Evolutionary conservation across 2,888 invertebrate genomes (phyloP).

Genomic region (Lypha dubia): DNA sequence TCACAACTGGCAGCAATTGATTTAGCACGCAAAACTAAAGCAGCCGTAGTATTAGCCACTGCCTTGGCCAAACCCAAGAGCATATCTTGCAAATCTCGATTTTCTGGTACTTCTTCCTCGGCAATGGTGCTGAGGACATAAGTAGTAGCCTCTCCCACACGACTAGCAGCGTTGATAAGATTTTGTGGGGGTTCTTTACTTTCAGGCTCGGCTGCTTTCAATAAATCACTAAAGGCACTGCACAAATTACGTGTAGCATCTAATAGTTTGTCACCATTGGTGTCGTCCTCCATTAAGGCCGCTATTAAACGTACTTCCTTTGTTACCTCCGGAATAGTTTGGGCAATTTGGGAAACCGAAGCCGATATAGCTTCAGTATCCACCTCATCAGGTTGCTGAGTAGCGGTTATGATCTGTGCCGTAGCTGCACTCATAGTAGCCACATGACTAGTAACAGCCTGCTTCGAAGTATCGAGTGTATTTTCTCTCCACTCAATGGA

Average conservation of each 20-base stretch:
- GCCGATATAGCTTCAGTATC: slow-evolving; percentile 98
- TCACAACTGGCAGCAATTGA: slow-evolving; percentile 95
- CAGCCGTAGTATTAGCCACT: slow-evolving; percentile 98
- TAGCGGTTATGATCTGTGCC: slow-evolving; percentile 97
- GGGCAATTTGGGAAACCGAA: slow-evolving; percentile 98
- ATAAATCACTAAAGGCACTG: slow-evolving; percentile 95
- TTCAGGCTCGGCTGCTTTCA: slow-evolving; percentile 97
- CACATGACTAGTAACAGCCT: slow-evolving; percentile 97
- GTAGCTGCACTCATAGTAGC: slow-evolving; percentile 99
- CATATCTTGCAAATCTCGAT: slow-evolving; percentile 94
- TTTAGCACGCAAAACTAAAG: slow-evolving; percentile 97
- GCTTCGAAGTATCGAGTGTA: slow-evolving; percentile 96
- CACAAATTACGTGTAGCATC: slow-evolving; percentile 97
- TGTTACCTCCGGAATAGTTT: slow-evolving; percentile 97
- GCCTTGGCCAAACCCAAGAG: slow-evolving; percentile 96
- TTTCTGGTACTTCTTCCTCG: slow-evolving; percentile 94
- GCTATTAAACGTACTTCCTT: slow-evolving; percentile 92
- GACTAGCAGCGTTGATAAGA: slow-evolving; percentile 96
- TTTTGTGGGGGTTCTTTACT: slow-evolving; percentile 96
- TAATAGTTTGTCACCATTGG: slow-evolving; percentile 92
- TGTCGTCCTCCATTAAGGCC: slow-evolving; percentile 94
- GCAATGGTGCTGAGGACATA: slow-evolving; percentile 96
- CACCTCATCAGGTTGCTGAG: slow-evolving; percentile 93
- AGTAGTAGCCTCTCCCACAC: slow-evolving; percentile 98
- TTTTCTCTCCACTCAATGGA: slow-evolving; percentile 97